Evolutionary conservation across 2,888 invertebrate genomes (phyloP), one percentile per base, ranked within the genome.

Genomic region (Stenodema calcarata): DNA sequence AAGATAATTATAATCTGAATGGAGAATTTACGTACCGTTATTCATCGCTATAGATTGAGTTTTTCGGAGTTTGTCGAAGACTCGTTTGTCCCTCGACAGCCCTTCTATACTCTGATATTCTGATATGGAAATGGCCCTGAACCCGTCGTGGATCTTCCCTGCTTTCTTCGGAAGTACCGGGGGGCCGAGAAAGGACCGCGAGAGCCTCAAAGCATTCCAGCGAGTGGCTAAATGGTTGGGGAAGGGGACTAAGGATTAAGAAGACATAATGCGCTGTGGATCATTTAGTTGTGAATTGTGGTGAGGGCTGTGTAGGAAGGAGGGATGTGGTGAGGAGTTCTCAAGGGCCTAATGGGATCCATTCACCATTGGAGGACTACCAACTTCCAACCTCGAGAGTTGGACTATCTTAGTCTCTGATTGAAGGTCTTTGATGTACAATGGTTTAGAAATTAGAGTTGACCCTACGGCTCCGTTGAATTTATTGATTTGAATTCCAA

Each of bases 371-470:
- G 80, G 28, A 47, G 35, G 82, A 54, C 62, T 41, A 62, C 82
- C 82, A 62, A 82, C 62, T 82, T 82, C 42, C 62, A 62, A 23
- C 62, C 47, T 54, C 30, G 80, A 44, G 47, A 44, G 42, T 78
- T 80, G 47, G 42, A 80, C 82, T 42, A 62, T 78, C 78, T 78
- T 78, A 44, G 47, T 27, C 78, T 82, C 82, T 82, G 69, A 82
- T 82, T 82, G 82, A 69, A 62, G 27, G 82, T 82, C 82, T 82
- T 80, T 54, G 80, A 54, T 80, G 80, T 50, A 82, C 82, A 82
- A 82, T 82, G 35, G 82, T 41, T 69, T 69, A 69, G 81, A 82
- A 82, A 82, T 82, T 82, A 82, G 82, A 82, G 41, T 82, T 35
- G 14, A 27, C 11, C 82, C 82, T 78, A 27, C 44, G 44, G 78